Evolutionary conservation across 2,797 vertebrate species (phyloP), one percentile per base, ranked within the genome.

Genomic region (Gephyroberyx darwinii): DNA sequence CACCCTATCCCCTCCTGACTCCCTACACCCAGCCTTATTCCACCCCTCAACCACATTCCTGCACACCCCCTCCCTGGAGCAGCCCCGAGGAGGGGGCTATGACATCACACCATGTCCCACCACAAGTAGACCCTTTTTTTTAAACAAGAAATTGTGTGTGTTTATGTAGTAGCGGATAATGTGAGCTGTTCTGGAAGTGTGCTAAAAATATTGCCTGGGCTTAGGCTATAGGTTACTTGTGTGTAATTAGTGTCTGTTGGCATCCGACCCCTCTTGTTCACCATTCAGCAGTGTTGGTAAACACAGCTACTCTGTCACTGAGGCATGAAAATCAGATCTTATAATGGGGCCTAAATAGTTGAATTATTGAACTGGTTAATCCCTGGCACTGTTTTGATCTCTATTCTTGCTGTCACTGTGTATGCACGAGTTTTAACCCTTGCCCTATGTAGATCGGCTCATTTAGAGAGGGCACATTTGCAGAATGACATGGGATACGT

Each of bases 91-190:
- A 88, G 80, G 73, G 84, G 80, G 78, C 69, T 54, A 76, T 91
- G 89, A 91, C 90, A 91, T 91, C 89, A 89, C 88, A 86, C 82
- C 60, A 85, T 76, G 67, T 76, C 86, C 87, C 86, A 87, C 84
- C 81, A 90, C 84, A 85, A 83, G 86, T 78, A 81, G 80, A 66
- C 72, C 82, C 73, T 86, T 89, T 86, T 88, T 87, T 83, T 89
- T 83, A 85, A n/a, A n/a, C 79, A 67, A 87, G 80, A 72, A 87
- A 64, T 59, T 65, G 54, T 6, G 67, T 53, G 73, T 84, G 78
- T 71, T 81, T 84, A 74, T 81, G 79, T 69, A 68, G 75, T 83
- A 79, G 80, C 65, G 75, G 81, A 80, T 71, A 64, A 60, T 71
- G 57, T 55, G 60, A 70, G 67, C 13, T 33, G 64, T 74, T 80